Conservation (phyloP, 2,888 invertebrate species). For the Acrobasis repandana region DNA sequence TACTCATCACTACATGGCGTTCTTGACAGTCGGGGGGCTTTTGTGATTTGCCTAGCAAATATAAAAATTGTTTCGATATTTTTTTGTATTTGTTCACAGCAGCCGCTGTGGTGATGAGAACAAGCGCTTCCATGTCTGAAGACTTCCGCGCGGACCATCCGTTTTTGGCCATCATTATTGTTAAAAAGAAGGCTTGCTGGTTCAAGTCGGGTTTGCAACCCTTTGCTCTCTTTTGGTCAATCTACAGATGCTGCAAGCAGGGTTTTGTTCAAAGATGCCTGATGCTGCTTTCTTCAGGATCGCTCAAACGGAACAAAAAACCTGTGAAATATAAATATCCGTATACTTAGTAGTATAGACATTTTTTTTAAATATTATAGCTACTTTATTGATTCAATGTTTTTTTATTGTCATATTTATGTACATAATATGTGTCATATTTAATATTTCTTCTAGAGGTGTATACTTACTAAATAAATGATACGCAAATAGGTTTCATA, state of each 20-base stretch:
- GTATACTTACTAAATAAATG: too few species aligned
- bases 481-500: too few species aligned
- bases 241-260: slow-evolving; percentile 16
- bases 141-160: slow-evolving; percentile 24
- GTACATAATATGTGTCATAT: too few species aligned
- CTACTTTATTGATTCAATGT: not conserved
- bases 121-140: not conserved
- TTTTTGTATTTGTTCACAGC: slow-evolving; percentile 21
- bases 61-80: too few species aligned
- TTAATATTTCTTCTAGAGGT: too few species aligned
- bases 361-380: not conserved
- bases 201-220: slow-evolving; percentile 17
- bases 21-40: too few species aligned
- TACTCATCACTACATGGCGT: too few species aligned
- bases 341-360: not conserved
- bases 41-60: too few species aligned
- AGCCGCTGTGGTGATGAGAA: not conserved
- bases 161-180: slow-evolving; percentile 21
- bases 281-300: not conserved
- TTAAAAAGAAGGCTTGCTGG: slow-evolving; percentile 18
- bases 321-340: not conserved
- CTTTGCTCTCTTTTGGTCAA: slow-evolving; percentile 20
- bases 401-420: too few species aligned
- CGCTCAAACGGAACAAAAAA: not conserved
- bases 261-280: not conserved